phyloP scores from a whole-genome alignment of 2,888 invertebrate genomes.

The Apantesis nais region DNA sequence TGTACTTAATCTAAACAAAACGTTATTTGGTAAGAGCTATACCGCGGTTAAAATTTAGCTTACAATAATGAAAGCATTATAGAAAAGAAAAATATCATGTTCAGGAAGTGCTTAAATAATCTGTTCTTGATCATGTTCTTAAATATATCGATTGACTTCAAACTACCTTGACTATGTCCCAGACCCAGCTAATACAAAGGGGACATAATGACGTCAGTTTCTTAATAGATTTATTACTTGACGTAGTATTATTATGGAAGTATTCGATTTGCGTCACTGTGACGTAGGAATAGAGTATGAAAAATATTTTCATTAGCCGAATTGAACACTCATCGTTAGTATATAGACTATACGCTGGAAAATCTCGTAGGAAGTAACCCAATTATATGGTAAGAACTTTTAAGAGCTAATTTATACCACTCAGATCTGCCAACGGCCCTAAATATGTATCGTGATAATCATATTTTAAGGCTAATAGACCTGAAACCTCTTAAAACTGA shows the following conservation, averaged over 20 bases:
- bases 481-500: too few species aligned
- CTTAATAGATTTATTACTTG: background rate
- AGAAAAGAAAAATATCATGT: too few species aligned
- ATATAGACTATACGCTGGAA: background rate
- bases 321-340: background rate
- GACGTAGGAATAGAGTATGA: background rate
- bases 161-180: background rate
- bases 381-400: too few species aligned
- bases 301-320: background rate
- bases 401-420: background rate
- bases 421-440: background rate
- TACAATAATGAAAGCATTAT: too few species aligned
- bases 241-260: slow-evolving; percentile 1
- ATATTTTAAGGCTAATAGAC: background rate
- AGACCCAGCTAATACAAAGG: background rate
- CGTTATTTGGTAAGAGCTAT: too few species aligned
- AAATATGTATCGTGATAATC: background rate
- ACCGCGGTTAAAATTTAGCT: too few species aligned
- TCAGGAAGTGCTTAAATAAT: background rate
- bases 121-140: background rate
- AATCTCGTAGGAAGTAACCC: background rate
- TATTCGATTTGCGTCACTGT: background rate
- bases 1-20: too few species aligned
- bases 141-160: background rate
- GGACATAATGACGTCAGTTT: background rate